Evolutionary conservation across 2,113 vertebrate genomes (phyloP).

Genomic region (Azemiops feae): DNA sequence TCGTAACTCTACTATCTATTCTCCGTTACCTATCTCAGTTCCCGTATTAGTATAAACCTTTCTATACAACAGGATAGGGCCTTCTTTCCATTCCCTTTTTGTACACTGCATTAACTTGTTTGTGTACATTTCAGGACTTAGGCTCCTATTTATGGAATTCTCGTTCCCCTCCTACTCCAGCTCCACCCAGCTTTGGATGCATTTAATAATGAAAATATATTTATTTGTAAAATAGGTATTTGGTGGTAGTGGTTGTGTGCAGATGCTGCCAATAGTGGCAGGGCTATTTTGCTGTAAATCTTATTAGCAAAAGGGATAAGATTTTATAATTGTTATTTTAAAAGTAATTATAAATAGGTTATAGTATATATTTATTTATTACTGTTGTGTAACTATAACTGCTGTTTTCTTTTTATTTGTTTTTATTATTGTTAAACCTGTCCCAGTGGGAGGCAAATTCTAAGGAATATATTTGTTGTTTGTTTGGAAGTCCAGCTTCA

Average conservation of each 20-base stretch:
- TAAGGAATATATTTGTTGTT: no score
- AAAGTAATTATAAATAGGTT: neutral
- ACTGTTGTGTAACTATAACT: neutral
- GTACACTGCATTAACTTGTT: neutral
- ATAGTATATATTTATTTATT: neutral
- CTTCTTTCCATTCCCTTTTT: neutral
- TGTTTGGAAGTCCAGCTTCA: no score
- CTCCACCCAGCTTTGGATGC: neutral
- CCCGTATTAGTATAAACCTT: neutral
- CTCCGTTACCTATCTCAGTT: neutral
- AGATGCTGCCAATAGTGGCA: neutral
- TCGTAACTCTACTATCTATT: neutral
- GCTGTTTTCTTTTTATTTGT: neutral
- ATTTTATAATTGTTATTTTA: neutral
- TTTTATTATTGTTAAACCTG: neutral
- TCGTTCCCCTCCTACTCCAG: neutral
- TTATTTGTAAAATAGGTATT: neutral
- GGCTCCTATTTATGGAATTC: neutral
- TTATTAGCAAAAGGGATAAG: neutral
- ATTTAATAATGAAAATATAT: neutral
- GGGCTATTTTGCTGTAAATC: neutral
- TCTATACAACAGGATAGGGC: neutral
- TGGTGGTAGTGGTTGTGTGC: neutral
- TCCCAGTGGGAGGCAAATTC: no score
- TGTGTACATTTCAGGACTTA: neutral